phyloP scores from a whole-genome alignment of 2,888 invertebrate genomes.

The Calameuta idolon region DNA sequence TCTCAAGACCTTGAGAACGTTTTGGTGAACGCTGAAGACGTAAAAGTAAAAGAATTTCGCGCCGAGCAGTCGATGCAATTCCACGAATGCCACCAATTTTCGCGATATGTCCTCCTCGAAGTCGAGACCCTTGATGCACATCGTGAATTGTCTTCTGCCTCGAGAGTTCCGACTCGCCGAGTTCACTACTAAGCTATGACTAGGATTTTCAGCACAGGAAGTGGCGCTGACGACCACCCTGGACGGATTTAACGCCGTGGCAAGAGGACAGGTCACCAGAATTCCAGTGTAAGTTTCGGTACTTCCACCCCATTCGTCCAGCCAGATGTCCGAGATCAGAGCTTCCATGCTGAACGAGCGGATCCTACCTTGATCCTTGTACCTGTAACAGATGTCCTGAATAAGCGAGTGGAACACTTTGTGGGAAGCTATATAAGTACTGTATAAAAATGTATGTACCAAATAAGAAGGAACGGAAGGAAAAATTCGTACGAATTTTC shows the following conservation, averaged over 20 bases:
- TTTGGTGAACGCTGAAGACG: constrained; percentile 71
- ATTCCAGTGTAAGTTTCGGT: constrained; percentile 71
- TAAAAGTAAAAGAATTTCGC: constrained; percentile 77
- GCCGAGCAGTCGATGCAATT: constrained; percentile 76
- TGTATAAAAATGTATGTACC: not conserved
- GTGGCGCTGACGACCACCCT: constrained; percentile 50
- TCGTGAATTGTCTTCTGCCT: constrained; percentile 70
- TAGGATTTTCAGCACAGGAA: constrained; percentile 57
- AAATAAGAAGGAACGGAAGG: not conserved
- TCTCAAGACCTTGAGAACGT: constrained; percentile 70
- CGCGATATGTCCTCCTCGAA: constrained; percentile 74
- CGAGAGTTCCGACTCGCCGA: constrained; percentile 16
- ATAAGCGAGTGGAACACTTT: not conserved
- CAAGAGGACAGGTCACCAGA: constrained; percentile 74
- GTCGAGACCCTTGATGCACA: constrained; percentile 80
- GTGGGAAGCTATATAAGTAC: not conserved
- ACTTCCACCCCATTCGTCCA: constrained; percentile 72
- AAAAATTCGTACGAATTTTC: not conserved
- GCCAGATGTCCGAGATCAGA: constrained; percentile 74
- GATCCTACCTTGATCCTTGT: constrained; percentile 64
- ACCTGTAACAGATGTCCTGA: constrained; percentile 43
- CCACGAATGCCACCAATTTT: constrained; percentile 78
- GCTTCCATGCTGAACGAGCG: constrained; percentile 72
- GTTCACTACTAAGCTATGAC: constrained; percentile 57
- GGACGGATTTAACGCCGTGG: constrained; percentile 48